Percentiles rank a stretch among this genome's conserved stretches.
Conservation (phyloP, 2,888 invertebrate genomes). For the Dryobota labecula region DNA sequence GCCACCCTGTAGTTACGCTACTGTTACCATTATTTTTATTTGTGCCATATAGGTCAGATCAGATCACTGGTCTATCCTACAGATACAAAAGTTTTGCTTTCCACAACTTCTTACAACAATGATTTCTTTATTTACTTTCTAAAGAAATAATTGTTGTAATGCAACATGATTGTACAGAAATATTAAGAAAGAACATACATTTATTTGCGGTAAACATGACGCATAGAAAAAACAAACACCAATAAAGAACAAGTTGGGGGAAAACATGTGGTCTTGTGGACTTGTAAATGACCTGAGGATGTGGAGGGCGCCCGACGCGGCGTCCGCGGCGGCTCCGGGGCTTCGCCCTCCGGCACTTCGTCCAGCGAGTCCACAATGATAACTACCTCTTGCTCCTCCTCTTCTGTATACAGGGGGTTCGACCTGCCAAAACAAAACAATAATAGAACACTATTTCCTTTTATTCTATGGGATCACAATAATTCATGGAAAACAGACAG, state of each 20-base stretch:
- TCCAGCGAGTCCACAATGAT: slow-evolving; percentile 87
- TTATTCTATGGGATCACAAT: too few species aligned
- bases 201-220: not conserved
- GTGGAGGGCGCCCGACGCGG: slow-evolving; percentile 86
- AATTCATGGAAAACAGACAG: not conserved
- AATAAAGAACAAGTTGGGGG: not conserved
- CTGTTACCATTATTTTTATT: not conserved
- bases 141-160: too few species aligned
- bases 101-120: not conserved
- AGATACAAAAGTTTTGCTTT: not conserved
- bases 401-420: slow-evolving; percentile 86
- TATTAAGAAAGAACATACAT: not conserved
- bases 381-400: slow-evolving; percentile 88
- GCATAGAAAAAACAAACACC: not conserved
- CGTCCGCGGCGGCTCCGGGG: slow-evolving; percentile 72
- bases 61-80: not conserved
- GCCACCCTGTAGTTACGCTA: too few species aligned
- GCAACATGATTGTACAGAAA: too few species aligned
- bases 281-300: slow-evolving; percentile 79
- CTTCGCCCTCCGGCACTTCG: slow-evolving; percentile 75
- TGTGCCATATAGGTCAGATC: not conserved
- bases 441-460: not conserved
- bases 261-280: not conserved
- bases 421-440: slow-evolving; percentile 75
- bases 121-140: too few species aligned